These are phyloP conservation scores for Gisinianus flammeolus DNA, from an alignment of 2,888 invertebrate genomes.

Conservation along the genomic window DNA sequence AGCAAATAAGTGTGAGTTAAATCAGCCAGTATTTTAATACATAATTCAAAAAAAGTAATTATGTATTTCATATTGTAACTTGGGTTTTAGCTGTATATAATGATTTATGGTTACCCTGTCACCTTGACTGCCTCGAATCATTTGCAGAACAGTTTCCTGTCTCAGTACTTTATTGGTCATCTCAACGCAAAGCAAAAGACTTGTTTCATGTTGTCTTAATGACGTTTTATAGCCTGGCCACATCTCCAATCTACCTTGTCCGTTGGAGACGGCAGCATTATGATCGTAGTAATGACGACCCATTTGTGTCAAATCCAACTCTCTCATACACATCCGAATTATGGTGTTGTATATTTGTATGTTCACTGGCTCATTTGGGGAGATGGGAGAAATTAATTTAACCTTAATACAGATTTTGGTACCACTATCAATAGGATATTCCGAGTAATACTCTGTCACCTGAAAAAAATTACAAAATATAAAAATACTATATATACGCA, in stretches of 20 bases:
- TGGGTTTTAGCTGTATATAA: too few species aligned
- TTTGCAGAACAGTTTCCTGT: constrained; percentile 51
- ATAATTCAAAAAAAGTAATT: neutral
- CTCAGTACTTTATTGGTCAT: constrained; percentile 83
- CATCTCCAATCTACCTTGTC: constrained; percentile 2
- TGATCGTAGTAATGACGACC: constrained; percentile 13
- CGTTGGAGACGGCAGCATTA: neutral
- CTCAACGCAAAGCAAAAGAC: constrained; percentile 79
- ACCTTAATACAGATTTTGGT: neutral
- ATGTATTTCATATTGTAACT: too few species aligned
- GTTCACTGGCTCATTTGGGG: neutral
- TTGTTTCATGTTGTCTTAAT: constrained; percentile 79
- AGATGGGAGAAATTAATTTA: neutral
- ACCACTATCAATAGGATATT: neutral
- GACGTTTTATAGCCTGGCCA: constrained; percentile 66
- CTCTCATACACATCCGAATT: constrained; percentile 7
- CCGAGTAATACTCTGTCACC: neutral
- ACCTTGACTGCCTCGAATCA: neutral
- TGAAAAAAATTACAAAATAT: neutral
- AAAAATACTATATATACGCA: too few species aligned
- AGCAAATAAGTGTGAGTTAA: neutral
- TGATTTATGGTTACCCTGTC: neutral
- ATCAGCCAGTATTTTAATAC: neutral
- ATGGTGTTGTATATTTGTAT: constrained; percentile 26
- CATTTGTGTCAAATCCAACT: constrained; percentile 3